Percentiles rank a stretch among this genome's conserved stretches.
phyloP scores from a whole-genome alignment of 2,113 vertebrate species.

The Corvus moneduloides region DNA sequence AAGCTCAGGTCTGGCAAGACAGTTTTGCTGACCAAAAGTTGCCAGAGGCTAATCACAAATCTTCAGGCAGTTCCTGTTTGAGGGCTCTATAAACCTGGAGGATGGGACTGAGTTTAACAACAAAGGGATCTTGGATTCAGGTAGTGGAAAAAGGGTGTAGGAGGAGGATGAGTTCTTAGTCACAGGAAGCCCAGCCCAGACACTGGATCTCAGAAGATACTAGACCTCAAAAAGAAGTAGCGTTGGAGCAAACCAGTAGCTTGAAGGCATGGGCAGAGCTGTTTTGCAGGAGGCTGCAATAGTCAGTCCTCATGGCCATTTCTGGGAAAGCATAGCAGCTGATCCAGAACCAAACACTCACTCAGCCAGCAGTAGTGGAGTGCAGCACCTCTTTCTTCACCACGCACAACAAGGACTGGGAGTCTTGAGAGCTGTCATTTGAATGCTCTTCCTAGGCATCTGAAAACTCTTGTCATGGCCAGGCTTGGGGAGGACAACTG shows the following conservation, averaged over 20 bases:
- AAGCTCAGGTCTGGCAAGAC: background rate
- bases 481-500: background rate
- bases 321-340: background rate
- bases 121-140: background rate
- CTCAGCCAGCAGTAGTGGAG: background rate
- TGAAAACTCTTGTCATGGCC: background rate
- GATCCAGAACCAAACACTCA: background rate
- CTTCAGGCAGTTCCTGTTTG: background rate
- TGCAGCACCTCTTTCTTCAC: background rate
- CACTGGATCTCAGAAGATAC: background rate
- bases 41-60: background rate
- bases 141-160: background rate
- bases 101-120: background rate
- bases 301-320: background rate
- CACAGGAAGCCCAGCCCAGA: background rate
- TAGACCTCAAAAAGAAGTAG: background rate
- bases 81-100: background rate
- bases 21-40: background rate
- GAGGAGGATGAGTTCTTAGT: background rate
- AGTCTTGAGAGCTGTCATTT: background rate
- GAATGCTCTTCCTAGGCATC: background rate
- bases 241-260: background rate
- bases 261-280: background rate
- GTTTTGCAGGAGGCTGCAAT: background rate
- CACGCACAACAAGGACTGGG: fast-evolving